Evolutionary conservation across 1,140 invertebrate genomes (phyloP), one percentile per base, ranked within the genome.

Genomic region (Sitobion miscanthi): DNA sequence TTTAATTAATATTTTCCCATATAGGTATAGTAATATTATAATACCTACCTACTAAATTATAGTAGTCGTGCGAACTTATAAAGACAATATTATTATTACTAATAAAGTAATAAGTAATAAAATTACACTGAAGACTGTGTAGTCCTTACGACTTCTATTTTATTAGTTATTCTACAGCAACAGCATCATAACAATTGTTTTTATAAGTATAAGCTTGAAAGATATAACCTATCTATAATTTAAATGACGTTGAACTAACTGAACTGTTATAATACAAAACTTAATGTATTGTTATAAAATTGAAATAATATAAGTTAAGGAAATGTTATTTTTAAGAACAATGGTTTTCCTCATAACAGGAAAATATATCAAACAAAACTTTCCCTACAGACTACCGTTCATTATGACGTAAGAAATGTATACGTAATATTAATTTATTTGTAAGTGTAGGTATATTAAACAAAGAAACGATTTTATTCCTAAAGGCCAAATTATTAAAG

Each of bases 331-430:
- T 88, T 30, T 49, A 7, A 8, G 20, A 88, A 88, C 47, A 88
- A 88, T 88, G 47, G 86, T n/a, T 49, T 88, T 49, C 23, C 30
- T 49, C 47, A 35, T 38, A 89, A 89, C 88, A 89, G 88, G 88
- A 89, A 89, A 89, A 57, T 89, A 57, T 89, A 52, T 57, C 21
- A 38, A 89, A 42, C 38, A 57, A 35, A 89, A 89, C 52, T 89
- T 89, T 89, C 88, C 35, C 88, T 77, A 89, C 88, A 89, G 1
- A 35, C 52, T 77, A 89, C 52, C 11, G 23, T 89, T 88, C 23
- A 89, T 38, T 4, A 42, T 54, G 49, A 57, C 21, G 87, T 35
- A 89, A 54, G 20, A 54, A 89, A 2, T 14, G 20, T 89, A 38
- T 89, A 54, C 87, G n/a, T 89, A 54, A 89, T 35, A 54, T 52